These are phyloP conservation scores for Orchestia grillus DNA, from an alignment of 1,140 invertebrate genomes.

Conservation along the genomic window DNA sequence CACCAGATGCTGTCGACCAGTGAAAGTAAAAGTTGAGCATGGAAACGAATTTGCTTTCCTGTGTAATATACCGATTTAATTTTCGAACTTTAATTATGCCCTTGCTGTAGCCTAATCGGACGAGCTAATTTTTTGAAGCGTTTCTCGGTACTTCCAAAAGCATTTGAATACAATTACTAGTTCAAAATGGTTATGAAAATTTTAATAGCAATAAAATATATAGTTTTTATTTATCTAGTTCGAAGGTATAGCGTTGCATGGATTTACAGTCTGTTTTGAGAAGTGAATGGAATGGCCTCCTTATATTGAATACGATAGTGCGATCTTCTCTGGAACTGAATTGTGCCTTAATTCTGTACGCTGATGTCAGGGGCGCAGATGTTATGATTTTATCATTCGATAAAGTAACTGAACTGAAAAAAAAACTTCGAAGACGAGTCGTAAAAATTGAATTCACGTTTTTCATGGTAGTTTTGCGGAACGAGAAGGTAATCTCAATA, in stretches of 20 bases:
- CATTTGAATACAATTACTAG: not conserved
- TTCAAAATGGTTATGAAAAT: no score
- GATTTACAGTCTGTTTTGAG: no score
- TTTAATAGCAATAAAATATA: no score
- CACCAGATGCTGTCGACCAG: not conserved
- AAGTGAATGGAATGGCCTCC: no score
- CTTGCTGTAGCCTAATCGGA: not conserved
- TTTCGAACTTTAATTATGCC: not conserved
- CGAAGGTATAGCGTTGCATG: no score
- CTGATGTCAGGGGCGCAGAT: not conserved
- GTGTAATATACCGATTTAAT: not conserved
- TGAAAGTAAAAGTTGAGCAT: not conserved
- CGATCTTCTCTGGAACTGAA: no score
- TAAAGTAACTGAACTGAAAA: not conserved
- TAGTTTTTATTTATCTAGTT: no score
- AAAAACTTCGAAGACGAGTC: not conserved
- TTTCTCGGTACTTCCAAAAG: not conserved
- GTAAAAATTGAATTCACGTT: no score
- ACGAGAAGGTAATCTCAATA: no score
- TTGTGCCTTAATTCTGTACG: no score
- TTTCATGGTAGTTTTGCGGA: no score
- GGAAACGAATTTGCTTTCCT: not conserved
- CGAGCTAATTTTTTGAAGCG: not conserved
- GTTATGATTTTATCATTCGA: not conserved
- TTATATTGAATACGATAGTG: no score